These are phyloP conservation scores for Lumbricus terrestris DNA, from an alignment of 2,888 invertebrate genomes.

Conservation along the genomic window DNA sequence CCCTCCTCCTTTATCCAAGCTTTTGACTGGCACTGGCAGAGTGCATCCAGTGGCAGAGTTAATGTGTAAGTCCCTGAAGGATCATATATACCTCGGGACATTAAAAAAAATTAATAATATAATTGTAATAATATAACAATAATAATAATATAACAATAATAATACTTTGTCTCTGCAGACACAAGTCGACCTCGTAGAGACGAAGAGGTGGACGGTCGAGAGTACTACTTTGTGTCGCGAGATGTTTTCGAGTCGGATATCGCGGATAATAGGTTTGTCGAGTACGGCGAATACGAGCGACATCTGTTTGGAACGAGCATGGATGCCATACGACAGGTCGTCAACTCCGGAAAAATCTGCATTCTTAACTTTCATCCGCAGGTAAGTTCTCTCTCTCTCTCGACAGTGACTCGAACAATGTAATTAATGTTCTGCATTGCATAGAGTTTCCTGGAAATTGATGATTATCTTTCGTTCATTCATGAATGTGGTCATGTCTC, in stretches of 20 bases:
- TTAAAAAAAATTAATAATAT: too few species aligned
- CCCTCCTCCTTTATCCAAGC: too few species aligned
- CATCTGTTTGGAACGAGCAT: constrained; percentile 94
- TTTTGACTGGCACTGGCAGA: too few species aligned
- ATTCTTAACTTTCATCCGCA: constrained; percentile 90
- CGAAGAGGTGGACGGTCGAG: constrained; percentile 90
- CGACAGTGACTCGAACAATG: not conserved
- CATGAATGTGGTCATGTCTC: too few species aligned
- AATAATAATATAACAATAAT: not conserved
- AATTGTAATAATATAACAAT: not conserved
- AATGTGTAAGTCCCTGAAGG: too few species aligned
- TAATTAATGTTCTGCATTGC: not conserved
- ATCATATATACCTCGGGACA: too few species aligned
- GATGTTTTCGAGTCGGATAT: constrained; percentile 94
- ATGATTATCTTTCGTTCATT: too few species aligned
- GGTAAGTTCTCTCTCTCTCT: constrained; percentile 49
- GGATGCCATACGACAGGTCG: constrained; percentile 89
- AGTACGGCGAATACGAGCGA: constrained; percentile 96
- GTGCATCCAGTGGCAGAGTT: too few species aligned
- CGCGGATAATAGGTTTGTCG: constrained; percentile 87
- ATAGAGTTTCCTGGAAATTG: not conserved
- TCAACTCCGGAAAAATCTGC: constrained; percentile 93
- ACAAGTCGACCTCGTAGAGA: constrained; percentile 89
- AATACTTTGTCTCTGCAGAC: constrained; percentile 66
- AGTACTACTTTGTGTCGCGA: constrained; percentile 95